phyloP scores from a whole-genome alignment of 2,888 invertebrate genomes.

The Catocala fraxini region DNA sequence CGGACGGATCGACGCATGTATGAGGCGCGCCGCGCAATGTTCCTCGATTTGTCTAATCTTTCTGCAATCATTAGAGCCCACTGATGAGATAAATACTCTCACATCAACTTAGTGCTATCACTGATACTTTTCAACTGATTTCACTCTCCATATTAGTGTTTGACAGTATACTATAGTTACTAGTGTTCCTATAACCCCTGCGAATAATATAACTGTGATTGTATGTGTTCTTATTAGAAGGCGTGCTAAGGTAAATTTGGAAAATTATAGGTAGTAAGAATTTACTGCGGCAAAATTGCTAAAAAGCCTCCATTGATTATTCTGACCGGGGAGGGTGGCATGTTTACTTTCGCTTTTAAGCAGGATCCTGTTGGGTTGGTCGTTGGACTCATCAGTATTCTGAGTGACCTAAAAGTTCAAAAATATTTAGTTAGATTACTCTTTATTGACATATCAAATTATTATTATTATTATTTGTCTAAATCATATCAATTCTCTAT shows the following conservation, averaged over 20 bases:
- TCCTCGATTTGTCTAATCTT: slow-evolving; percentile 57
- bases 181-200: too few species aligned
- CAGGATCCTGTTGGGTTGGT: not conserved
- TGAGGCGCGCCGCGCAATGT: slow-evolving; percentile 49
- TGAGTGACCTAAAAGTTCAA: too few species aligned
- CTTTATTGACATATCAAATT: too few species aligned
- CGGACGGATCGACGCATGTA: slow-evolving; percentile 62
- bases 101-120: slow-evolving; percentile 5
- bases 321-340: slow-evolving; percentile 16
- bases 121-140: slow-evolving; percentile 1
- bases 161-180: too few species aligned
- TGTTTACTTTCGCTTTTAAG: slow-evolving; percentile 16
- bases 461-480: too few species aligned
- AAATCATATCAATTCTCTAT: too few species aligned
- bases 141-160: not conserved
- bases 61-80: slow-evolving; percentile 44
- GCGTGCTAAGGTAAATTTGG: too few species aligned
- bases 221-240: too few species aligned
- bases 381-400: too few species aligned
- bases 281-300: slow-evolving; percentile 1
- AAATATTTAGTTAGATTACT: too few species aligned
- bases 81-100: slow-evolving; percentile 20
- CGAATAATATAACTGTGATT: too few species aligned
- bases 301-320: slow-evolving; percentile 8
- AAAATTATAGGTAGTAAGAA: not conserved